Evolutionary conservation across 1,140 invertebrate genomes (phyloP).

Genomic region (Bombus cullumanus): DNA sequence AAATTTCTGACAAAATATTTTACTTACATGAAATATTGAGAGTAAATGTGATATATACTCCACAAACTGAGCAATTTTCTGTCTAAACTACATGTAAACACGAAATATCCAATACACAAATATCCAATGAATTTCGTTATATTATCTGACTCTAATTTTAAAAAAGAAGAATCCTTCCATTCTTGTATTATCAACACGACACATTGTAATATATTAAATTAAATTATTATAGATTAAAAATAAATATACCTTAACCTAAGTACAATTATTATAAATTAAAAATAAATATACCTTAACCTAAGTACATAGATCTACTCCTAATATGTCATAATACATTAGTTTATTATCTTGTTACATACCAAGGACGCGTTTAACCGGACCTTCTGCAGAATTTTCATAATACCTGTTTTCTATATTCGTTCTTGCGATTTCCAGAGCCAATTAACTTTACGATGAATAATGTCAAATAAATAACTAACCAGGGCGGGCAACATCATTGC

Average conservation of each 20-base stretch:
- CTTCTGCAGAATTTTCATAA: not conserved
- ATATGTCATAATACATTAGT: not conserved
- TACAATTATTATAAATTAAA: not conserved
- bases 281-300: not conserved
- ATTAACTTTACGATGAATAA: conserved; percentile 42
- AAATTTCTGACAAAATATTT: too few relatives aligned
- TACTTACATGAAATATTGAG: too few relatives aligned
- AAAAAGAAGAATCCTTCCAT: not conserved
- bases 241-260: not conserved
- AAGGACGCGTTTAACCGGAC: not conserved
- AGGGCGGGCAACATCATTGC: not conserved
- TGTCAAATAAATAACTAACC: conserved; percentile 30
- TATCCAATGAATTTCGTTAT: not conserved
- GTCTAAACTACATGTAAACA: too few relatives aligned
- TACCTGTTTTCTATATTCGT: not conserved
- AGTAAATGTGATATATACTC: too few relatives aligned
- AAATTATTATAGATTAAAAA: not conserved
- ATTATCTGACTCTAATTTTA: not conserved
- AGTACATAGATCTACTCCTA: not conserved
- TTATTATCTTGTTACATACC: not conserved
- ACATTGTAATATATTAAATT: not conserved
- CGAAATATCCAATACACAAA: too few relatives aligned
- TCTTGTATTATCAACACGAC: not conserved
- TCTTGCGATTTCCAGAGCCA: conserved; percentile 3
- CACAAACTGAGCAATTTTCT: too few relatives aligned